A percentile compares a stretch with the other conserved stretches of the same genome.
phyloP scores from a whole-genome alignment of 2,113 vertebrate species.

The Pachypanchax playfairii region DNA sequence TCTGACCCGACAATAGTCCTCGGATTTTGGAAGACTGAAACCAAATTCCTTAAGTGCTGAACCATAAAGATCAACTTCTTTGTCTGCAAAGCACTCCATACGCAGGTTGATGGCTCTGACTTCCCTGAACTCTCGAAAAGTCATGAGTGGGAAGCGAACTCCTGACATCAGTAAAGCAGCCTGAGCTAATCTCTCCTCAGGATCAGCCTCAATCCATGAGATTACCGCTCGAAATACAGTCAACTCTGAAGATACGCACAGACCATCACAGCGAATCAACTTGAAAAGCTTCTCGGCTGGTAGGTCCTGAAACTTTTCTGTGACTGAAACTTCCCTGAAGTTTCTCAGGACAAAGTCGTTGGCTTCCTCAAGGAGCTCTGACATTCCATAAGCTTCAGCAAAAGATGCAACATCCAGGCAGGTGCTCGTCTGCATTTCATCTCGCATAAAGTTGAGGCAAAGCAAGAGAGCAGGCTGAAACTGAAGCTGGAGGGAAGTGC shows the following conservation, averaged over 20 bases:
- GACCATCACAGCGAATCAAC: slow-evolving; percentile 79
- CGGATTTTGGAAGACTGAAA: slow-evolving; percentile 54
- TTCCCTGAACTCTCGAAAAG: slow-evolving; percentile 86
- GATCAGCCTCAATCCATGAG: slow-evolving; percentile 83
- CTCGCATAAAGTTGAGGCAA: slow-evolving; percentile 82
- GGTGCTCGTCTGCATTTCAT: slow-evolving; percentile 75
- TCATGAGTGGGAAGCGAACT: slow-evolving; percentile 91
- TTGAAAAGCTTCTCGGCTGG: slow-evolving; percentile 77
- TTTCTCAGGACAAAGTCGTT: slow-evolving; percentile 84
- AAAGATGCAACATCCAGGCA: slow-evolving; percentile 84
- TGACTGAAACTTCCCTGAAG: slow-evolving; percentile 82
- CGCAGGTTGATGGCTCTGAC: slow-evolving; percentile 80
- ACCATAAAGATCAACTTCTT: slow-evolving; percentile 70
- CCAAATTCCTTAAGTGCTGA: slow-evolving; percentile 72
- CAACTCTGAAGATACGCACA: slow-evolving; percentile 84
- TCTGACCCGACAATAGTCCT: slow-evolving; percentile 77
- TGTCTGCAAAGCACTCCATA: slow-evolving; percentile 68
- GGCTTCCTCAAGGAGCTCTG: slow-evolving; percentile 76
- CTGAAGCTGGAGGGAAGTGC: slow-evolving; percentile 87
- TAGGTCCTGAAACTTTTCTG: slow-evolving; percentile 83
- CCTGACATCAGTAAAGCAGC: slow-evolving; percentile 80
- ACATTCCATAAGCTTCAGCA: slow-evolving; percentile 80
- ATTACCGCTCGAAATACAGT: slow-evolving; percentile 84
- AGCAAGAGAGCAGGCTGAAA: slow-evolving; percentile 83
- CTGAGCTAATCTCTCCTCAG: slow-evolving; percentile 66